Base-by-base conservation (phyloP, 2,888 invertebrate species). In the Eretmocerus hayati region DNA sequence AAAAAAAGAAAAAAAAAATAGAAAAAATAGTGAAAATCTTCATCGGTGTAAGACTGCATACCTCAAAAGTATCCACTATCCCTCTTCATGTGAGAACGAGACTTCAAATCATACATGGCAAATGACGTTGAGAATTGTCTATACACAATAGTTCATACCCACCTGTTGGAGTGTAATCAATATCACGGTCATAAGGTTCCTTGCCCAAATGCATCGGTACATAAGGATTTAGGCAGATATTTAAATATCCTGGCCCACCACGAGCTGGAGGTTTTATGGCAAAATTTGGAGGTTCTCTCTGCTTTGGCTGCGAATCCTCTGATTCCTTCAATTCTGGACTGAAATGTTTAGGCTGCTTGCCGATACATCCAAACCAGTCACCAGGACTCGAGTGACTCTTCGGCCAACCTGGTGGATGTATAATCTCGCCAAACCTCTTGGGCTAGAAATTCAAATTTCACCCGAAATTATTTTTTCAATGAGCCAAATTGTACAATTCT, bases 351-450 rank as follows among this genome's bases (percentile, higher is more conserved):
- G 63, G 50, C 50, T 66, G 44, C 63, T 66, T 56, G 57, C 62
- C 61, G 66, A 79, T 59, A 38, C 76, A 76, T 13, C 79, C 79
- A 53, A 72, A 73, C 60, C 72, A 74, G 59, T 79, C 79, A 15
- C 77, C 78, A 2, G 77, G 75, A 8, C 74, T 71, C 2, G 75
- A 68, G 55, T 76, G 76, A 42, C 62, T 59, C 59, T 78, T 77
- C 4, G 64, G 8, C 2, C 6, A 11, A 3, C 46, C 46, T 2
- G 46, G 31, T 5, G 38, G 35, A 4, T 11, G 33, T 15, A 53
- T 37, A 3, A 40, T 21, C 2, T 32, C 46, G 15, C 9, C 33
- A 15, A 9, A n/a, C 15, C 15, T 33, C 33, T 33, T 26, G 26
- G 11, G 6, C 26, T 26, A 11, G 8, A 26, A n/a, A n/a, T n/a